These are phyloP conservation scores for Cataglyphis hispanica DNA, from an alignment of 1,140 invertebrate species.

Conservation along the genomic window DNA sequence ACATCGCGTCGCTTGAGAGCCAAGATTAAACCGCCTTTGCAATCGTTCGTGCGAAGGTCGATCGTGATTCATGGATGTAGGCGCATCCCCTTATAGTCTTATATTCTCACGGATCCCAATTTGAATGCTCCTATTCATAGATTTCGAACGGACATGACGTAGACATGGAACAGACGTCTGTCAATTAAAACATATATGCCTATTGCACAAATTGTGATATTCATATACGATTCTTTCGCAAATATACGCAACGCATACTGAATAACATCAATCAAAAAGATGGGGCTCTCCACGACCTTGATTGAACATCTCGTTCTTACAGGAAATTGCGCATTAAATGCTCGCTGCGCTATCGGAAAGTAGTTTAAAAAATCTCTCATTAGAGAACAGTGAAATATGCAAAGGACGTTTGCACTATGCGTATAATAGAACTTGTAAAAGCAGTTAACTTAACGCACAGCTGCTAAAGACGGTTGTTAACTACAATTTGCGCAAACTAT, in stretches of 20 bases:
- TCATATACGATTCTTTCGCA: not conserved
- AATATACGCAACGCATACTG: conserved; percentile 5
- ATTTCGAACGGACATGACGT: conserved; percentile 10
- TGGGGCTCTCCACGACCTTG: conserved; percentile 32
- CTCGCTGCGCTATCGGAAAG: conserved; percentile 16
- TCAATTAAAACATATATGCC: not conserved
- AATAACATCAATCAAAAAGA: conserved; percentile 44
- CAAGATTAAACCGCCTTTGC: conserved; percentile 40
- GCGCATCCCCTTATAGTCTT: conserved; percentile 32
- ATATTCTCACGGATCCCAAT: conserved; percentile 54
- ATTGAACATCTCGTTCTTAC: conserved; percentile 33
- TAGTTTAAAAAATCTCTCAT: conserved; percentile 44
- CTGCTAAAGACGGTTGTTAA: conserved; percentile 41
- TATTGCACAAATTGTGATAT: conserved; percentile 7
- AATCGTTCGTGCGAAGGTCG: conserved; percentile 48
- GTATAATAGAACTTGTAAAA: conserved; percentile 39
- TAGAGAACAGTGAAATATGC: conserved; percentile 35
- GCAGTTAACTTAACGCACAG: conserved; percentile 12
- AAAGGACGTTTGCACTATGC: conserved; percentile 26
- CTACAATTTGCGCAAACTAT: conserved; percentile 20
- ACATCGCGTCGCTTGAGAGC: not conserved
- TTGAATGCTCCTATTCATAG: conserved; percentile 19
- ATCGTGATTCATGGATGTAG: conserved; percentile 24
- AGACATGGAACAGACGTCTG: not conserved
- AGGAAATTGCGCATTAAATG: conserved; percentile 36